Conservation (phyloP, 1,140 invertebrate species). For the Drosophila ohnishii region DNA sequence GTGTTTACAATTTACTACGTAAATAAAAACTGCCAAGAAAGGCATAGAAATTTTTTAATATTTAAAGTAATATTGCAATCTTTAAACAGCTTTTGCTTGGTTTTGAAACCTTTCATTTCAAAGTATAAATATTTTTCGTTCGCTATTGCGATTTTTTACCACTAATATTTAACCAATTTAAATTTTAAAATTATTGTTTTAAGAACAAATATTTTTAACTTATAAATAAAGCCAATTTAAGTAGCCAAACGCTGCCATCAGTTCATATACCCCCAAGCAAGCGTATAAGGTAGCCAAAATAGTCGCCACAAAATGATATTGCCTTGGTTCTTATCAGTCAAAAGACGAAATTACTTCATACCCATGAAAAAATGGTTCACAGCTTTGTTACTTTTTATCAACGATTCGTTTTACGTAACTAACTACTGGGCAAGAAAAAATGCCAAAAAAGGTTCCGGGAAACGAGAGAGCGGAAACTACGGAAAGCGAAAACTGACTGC, state of each 20-base stretch:
- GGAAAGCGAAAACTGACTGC: slow-evolving; percentile 14
- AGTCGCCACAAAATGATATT: slow-evolving; percentile 11
- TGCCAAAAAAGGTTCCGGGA: slow-evolving; percentile 18
- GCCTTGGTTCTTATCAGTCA: slow-evolving; percentile 35
- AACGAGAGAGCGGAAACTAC: slow-evolving; percentile 23
- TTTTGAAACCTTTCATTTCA: not conserved
- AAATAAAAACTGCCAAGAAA: not conserved
- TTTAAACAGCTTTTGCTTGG: not conserved
- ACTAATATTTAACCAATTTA: not conserved
- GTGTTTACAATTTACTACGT: too few species aligned
- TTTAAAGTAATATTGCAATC: too few species aligned
- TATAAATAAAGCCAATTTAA: not conserved
- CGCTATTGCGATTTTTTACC: not conserved
- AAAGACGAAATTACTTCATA: slow-evolving; percentile 45
- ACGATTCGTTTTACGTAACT: slow-evolving; percentile 37
- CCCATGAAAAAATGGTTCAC: slow-evolving; percentile 25
- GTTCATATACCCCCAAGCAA: not conserved
- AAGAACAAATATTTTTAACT: too few species aligned
- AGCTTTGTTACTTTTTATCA: slow-evolving; percentile 45
- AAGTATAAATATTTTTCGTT: not conserved
- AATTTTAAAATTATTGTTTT: not conserved
- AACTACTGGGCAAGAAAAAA: slow-evolving; percentile 22
- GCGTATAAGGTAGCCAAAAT: slow-evolving; percentile 24
- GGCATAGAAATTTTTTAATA: too few species aligned
- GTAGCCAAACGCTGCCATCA: not conserved